Percentiles rank a stretch among this genome's conserved stretches.
Conservation (phyloP, 2,113 vertebrate genomes). For the Ovis aries region ARS-UI_Ramb_v3.0 NC_056064.1:19702001-19702500, state of each 20-base stretch:
- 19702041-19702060: neutral
- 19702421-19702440: neutral
- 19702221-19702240: neutral
- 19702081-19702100: neutral
- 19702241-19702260: neutral
- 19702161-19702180: neutral
- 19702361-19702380: neutral
- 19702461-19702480: neutral
- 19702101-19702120: neutral
- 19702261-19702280: neutral
- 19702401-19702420: conserved; percentile 3
- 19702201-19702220: neutral
- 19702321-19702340: neutral
- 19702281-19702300: neutral
- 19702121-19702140: neutral
- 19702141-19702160: neutral
- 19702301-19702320: neutral
- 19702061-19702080: neutral
- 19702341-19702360: conserved; percentile 13
- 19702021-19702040: neutral
- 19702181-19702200: neutral
- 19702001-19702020: neutral
- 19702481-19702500: neutral
- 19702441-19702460: neutral
- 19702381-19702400: neutral